Evolutionary conservation across 2,888 invertebrate genomes (phyloP).

Genomic region (Athetis lepigone): DNA sequence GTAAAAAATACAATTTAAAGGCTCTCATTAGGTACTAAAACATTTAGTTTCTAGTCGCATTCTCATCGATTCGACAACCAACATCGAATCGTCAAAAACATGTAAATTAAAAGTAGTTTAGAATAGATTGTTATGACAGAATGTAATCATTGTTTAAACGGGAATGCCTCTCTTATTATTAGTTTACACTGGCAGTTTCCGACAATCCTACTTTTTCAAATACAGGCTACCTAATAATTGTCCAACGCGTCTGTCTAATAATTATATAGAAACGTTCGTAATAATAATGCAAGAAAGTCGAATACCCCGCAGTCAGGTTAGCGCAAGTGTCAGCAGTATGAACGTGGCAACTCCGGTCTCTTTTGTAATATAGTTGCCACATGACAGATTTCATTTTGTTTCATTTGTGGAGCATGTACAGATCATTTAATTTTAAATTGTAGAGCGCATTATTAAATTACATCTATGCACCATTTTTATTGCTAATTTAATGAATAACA

Average conservation of each 20-base stretch:
- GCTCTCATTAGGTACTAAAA: too few species aligned
- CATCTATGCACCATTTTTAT: not conserved
- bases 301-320: conserved; percentile 16
- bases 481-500: not conserved
- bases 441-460: not conserved
- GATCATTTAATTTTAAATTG: not conserved
- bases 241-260: not conserved
- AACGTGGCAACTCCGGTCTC: not conserved
- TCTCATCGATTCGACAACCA: too few species aligned
- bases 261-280: not conserved
- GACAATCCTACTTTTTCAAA: not conserved
- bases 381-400: conserved; percentile 22
- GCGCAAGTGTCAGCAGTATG: conserved; percentile 35
- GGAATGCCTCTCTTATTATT: too few species aligned
- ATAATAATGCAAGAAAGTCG: conserved; percentile 24
- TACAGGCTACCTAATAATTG: too few species aligned
- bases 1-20: too few species aligned
- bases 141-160: too few species aligned
- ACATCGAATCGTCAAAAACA: too few species aligned
- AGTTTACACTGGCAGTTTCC: too few species aligned
- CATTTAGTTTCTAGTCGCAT: too few species aligned
- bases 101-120: too few species aligned
- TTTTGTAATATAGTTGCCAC: not conserved
- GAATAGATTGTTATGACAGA: too few species aligned
- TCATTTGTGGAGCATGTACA: not conserved